phyloP scores from a whole-genome alignment of 2,797 vertebrate species.

The Pagetopsis macropterus region DNA sequence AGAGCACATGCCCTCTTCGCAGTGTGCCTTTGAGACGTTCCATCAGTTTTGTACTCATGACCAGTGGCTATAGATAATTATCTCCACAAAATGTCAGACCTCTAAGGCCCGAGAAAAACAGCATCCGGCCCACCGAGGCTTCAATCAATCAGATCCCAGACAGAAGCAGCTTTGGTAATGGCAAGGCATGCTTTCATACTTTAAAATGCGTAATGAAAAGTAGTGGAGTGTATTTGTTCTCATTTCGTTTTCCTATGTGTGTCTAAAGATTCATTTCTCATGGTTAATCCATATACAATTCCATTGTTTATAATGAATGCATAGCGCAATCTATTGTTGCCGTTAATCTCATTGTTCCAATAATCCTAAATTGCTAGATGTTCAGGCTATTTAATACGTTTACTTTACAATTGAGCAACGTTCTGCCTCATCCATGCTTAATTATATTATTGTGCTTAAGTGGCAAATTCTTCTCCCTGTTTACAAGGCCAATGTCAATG shows the following conservation, averaged over 20 bases:
- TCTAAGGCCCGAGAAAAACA: conserved; percentile 53
- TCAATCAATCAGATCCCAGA: conserved; percentile 65
- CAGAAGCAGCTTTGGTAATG: conserved; percentile 18
- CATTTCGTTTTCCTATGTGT: conserved; percentile 29
- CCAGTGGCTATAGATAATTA: conserved; percentile 74
- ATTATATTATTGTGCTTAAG: conserved; percentile 66
- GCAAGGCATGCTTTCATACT: conserved; percentile 10
- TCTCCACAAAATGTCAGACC: conserved; percentile 72
- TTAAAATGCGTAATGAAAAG: conserved; percentile 31
- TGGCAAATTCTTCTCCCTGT: conserved; percentile 54
- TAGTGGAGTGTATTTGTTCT: conserved; percentile 15
- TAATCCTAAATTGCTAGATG: conserved; percentile 72
- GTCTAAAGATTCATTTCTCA: conserved; percentile 38
- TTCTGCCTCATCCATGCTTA: conserved; percentile 57
- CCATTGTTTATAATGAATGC: conserved; percentile 64
- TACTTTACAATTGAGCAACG: conserved; percentile 60
- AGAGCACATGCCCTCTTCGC: conserved; percentile 69
- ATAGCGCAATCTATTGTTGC: conserved; percentile 59
- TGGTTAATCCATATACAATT: conserved; percentile 63
- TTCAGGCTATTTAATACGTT: conserved; percentile 67
- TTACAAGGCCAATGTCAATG: conserved; percentile 51
- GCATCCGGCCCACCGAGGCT: conserved; percentile 57
- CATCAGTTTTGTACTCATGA: conserved; percentile 74
- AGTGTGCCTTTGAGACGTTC: conserved; percentile 61
- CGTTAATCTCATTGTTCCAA: conserved; percentile 72